Evolutionary conservation across 2,113 vertebrate genomes (phyloP), one percentile per base, ranked within the genome.

Genomic region (Pelvicachromis taeniatus): DNA sequence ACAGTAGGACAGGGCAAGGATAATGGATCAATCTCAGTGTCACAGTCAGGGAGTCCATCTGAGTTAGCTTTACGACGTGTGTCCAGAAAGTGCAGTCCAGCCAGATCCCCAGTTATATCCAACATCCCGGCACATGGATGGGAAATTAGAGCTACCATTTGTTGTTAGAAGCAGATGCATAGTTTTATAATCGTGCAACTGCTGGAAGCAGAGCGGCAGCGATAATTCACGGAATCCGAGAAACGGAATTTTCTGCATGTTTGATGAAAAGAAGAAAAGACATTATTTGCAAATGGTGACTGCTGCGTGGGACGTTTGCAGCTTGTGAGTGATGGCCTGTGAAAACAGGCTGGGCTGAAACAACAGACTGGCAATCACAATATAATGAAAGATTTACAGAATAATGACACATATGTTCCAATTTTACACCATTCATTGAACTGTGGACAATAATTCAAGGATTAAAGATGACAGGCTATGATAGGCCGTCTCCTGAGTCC

Each of bases 331-430:
- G 59, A 78, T 38, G 19, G 78, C 8, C 56, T 82, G 78, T 80
- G 81, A 87, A 85, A 59, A 53, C 14, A 59, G 79, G 78, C 40
- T 10, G 0, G 9, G 56, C 68, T 73, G 26, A 48, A 61, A 73
- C 14, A 55, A 55, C 77, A 78, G 87, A 78, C 19, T n/a, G 82
- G 23, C 70, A 53, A 90, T 82, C 55, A 19, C 9, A 12, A 38
- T 55, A 50, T 86, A 85, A 90, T 92, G 81, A 93, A 91, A 89
- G 50, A 89, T 83, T 84, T 70, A 90, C 54, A 73, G 83, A 90
- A 89, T 94, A 93, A 92, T 91, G 89, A 91, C 89, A 91, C 93
- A 94, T 93, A 94, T 93, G 93, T 89, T 92, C 86, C 88, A 89
- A 89, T 95, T 92, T 89, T 86, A 88, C 85, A 83, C 86, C 91